phyloP scores from a whole-genome alignment of 2,888 invertebrate genomes.

The Lasius fuliginosus region DNA sequence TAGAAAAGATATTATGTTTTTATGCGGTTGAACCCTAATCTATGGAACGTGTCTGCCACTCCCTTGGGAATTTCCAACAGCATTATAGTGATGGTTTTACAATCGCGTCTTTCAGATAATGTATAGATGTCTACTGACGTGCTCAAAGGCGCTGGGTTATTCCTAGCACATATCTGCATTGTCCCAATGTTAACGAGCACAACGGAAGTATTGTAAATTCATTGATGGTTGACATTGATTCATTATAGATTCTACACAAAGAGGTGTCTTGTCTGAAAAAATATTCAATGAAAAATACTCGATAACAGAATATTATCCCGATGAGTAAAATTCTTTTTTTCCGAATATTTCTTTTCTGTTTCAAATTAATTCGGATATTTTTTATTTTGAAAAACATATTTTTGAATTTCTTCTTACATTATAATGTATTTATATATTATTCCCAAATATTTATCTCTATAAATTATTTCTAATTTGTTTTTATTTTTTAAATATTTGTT shows the following conservation, averaged over 20 bases:
- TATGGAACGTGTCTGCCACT: conserved; percentile 25
- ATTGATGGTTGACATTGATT: not conserved
- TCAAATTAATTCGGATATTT: not conserved
- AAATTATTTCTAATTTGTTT: not conserved
- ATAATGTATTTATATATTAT: not conserved
- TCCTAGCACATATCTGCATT: not conserved
- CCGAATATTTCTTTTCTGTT: not conserved
- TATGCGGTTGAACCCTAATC: conserved; percentile 30
- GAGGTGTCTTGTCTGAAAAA: not conserved
- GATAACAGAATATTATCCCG: not conserved
- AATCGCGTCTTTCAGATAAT: not conserved
- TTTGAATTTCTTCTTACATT: not conserved
- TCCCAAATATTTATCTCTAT: not conserved
- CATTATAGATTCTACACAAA: conserved; percentile 4
- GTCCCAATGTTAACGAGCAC: not conserved
- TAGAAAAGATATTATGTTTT: not conserved
- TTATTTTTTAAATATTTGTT: not conserved
- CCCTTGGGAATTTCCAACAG: conserved; percentile 41
- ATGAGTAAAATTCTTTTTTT: not conserved
- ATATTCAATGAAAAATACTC: not conserved
- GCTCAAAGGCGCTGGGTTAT: not conserved
- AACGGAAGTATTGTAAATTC: conserved; percentile 25
- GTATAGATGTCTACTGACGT: not conserved
- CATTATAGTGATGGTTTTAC: not conserved
- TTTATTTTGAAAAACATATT: not conserved